A percentile compares a stretch with the other conserved stretches of the same genome.
These are phyloP conservation scores for Chitala chitala DNA, from an alignment of 2,113 vertebrate species.

Conservation along the genomic window DNA sequence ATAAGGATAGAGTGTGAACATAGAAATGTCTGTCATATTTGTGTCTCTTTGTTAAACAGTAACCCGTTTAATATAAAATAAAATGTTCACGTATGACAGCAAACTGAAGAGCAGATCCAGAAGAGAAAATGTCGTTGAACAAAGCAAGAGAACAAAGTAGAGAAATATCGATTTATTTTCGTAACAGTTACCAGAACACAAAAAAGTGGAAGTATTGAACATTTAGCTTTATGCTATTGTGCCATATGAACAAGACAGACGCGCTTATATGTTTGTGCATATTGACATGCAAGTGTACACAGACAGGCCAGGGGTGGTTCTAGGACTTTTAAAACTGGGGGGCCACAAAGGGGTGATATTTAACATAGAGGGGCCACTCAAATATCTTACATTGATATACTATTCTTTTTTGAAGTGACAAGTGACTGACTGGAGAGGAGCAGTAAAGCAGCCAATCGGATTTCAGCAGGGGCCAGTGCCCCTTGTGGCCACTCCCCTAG, in stretches of 20 bases:
- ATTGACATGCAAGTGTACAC: background rate
- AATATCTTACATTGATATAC: too few relatives aligned
- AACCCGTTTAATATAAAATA: background rate
- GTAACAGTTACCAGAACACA: background rate
- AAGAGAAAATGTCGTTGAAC: background rate
- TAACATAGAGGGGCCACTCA: too few relatives aligned
- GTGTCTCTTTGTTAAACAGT: background rate
- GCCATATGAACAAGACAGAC: background rate
- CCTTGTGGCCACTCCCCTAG: too few relatives aligned
- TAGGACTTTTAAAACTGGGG: too few relatives aligned
- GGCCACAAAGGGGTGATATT: too few relatives aligned
- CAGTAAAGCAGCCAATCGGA: too few relatives aligned
- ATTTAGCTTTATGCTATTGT: background rate
- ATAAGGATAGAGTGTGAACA: conserved; percentile 14
- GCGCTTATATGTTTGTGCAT: background rate
- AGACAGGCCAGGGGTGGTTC: too few relatives aligned
- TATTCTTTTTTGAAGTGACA: too few relatives aligned
- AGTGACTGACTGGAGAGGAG: too few relatives aligned
- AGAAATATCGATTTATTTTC: background rate
- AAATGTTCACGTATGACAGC: background rate
- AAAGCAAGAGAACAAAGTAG: background rate
- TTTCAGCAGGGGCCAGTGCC: too few relatives aligned
- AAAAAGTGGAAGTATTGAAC: background rate
- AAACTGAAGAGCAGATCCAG: background rate
- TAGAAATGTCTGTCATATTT: background rate